Percentiles rank a stretch among this genome's conserved stretches.
phyloP scores from a whole-genome alignment of 2,888 invertebrate genomes.

The Helleia helle region DNA sequence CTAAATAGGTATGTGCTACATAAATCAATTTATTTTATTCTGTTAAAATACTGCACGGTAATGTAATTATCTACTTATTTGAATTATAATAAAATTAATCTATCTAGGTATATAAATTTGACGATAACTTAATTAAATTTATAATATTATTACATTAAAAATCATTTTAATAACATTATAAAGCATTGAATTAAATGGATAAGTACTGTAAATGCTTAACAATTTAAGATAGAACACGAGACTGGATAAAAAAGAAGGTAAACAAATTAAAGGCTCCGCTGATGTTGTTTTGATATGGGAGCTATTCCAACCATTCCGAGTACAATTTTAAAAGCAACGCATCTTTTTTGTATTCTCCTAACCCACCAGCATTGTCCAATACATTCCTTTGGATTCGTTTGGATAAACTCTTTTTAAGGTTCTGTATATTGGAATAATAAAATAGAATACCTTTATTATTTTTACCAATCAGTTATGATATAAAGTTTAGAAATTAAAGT shows the following conservation, averaged over 20 bases:
- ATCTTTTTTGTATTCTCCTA: conserved; percentile 7
- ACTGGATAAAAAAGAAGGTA: background rate
- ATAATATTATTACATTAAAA: no score
- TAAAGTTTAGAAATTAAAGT: background rate
- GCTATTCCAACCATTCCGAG: conserved; percentile 4
- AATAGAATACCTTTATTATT: no score
- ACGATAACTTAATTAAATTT: no score
- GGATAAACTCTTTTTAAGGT: background rate
- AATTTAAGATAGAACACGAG: background rate
- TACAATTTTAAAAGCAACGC: conserved; percentile 6
- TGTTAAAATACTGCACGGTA: no score
- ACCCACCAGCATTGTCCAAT: conserved; percentile 2
- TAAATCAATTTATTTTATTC: no score
- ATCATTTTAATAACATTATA: background rate
- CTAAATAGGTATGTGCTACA: no score
- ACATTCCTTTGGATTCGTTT: conserved; percentile 2
- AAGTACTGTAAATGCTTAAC: background rate
- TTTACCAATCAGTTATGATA: no score
- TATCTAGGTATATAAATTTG: no score
- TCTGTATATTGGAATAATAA: no score
- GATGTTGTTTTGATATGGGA: conserved; percentile 1
- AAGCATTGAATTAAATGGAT: no score
- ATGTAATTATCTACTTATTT: no score
- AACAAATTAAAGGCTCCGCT: background rate
- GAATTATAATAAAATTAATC: no score